phyloP scores from a whole-genome alignment of 2,888 invertebrate genomes.

The Ectropis crepuscularia region DNA sequence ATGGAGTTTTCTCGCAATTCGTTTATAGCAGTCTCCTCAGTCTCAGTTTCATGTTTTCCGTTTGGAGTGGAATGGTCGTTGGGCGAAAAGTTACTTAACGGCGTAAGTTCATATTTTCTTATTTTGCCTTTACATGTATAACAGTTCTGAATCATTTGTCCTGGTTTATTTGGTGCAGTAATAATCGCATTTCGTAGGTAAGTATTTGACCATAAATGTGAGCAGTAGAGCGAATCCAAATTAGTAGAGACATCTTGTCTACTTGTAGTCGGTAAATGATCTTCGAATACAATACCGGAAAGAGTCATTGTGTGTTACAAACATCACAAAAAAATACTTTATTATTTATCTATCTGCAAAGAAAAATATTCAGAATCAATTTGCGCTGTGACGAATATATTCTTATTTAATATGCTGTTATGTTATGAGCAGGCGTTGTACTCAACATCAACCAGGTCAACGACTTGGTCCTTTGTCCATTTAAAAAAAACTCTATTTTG shows the following conservation, averaged over 20 bases:
- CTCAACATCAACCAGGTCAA: no score
- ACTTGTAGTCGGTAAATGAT: conserved; percentile 53
- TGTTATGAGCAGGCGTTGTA: no score
- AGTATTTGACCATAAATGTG: conserved; percentile 75
- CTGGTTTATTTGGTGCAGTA: conserved; percentile 59
- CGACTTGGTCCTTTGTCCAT: no score
- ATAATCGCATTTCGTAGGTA: conserved; percentile 65
- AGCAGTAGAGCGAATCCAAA: conserved; percentile 72
- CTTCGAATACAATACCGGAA: conserved; percentile 56
- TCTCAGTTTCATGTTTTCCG: conserved; percentile 45
- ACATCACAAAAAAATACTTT: conserved; percentile 34
- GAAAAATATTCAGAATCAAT: not conserved
- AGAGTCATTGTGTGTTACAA: conserved; percentile 63
- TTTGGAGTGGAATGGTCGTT: conserved; percentile 75
- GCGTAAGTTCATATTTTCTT: conserved; percentile 74
- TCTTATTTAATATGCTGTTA: no score
- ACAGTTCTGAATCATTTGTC: conserved; percentile 68
- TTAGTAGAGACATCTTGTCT: conserved; percentile 61
- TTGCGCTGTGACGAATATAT: no score
- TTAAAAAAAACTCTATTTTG: no score
- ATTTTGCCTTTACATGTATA: conserved; percentile 77
- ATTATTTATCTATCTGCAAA: conserved; percentile 18
- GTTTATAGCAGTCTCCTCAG: conserved; percentile 42
- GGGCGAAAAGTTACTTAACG: conserved; percentile 65
- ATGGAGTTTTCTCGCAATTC: conserved; percentile 48